phyloP scores from a whole-genome alignment of 2,113 vertebrate genomes.

The Lichenostomus cassidix region DNA sequence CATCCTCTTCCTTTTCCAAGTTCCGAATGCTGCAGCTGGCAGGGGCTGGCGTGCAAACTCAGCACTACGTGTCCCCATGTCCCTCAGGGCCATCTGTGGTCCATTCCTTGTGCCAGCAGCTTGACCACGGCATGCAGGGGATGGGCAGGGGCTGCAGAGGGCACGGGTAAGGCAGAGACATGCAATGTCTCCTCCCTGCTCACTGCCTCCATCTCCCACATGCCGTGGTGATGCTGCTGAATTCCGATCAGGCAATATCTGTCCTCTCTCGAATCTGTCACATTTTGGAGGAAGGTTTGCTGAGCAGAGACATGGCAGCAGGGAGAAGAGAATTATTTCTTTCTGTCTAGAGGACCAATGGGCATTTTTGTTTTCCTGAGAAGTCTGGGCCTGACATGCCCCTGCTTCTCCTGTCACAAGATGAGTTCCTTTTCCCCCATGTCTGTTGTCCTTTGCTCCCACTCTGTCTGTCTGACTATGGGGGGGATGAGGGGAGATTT shows the following conservation, averaged over 20 bases:
- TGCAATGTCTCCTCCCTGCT: background rate
- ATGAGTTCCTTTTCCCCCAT: background rate
- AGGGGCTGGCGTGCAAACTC: background rate
- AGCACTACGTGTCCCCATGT: fast-evolving
- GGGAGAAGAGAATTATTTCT: background rate
- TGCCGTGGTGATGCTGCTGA: background rate
- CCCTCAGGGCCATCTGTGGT: background rate
- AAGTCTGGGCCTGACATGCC: background rate
- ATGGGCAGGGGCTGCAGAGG: background rate
- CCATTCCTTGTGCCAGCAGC: fast-evolving
- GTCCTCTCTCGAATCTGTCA: background rate
- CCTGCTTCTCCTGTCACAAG: background rate
- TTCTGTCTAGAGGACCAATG: background rate
- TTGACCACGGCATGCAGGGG: fast-evolving
- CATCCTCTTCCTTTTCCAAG: background rate
- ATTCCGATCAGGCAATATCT: background rate
- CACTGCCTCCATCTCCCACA: fast-evolving
- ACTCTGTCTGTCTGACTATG: fast-evolving
- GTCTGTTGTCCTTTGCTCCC: background rate
- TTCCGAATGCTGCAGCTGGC: background rate
- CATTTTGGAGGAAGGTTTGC: background rate
- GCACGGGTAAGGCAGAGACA: fast-evolving
- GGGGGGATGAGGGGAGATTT: background rate
- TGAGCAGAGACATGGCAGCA: fast-evolving
- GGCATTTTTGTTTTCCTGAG: background rate